Evolutionary conservation across 2,797 vertebrate genomes (phyloP).

Genomic region (Heliangelus exortis): DNA sequence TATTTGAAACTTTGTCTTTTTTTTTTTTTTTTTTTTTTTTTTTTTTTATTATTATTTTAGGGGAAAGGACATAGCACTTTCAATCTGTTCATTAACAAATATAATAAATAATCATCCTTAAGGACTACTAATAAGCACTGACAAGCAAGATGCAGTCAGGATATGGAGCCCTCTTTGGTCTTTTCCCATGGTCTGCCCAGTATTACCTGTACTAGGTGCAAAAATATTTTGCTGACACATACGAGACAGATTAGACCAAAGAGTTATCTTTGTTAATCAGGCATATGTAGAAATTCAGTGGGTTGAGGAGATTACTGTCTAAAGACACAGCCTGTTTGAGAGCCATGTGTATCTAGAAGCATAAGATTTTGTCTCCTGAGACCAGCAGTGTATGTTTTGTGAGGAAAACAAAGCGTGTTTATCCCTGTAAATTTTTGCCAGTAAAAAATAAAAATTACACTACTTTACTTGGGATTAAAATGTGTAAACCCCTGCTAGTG

Average conservation of each 20-base stretch:
- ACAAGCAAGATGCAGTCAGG: not conserved
- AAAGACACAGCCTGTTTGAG: not conserved
- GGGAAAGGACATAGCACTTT: not conserved
- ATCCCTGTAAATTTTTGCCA: not conserved
- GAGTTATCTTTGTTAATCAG: slow-evolving; percentile 11
- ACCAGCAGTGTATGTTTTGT: not conserved
- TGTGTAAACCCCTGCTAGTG: not conserved
- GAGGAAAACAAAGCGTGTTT: not conserved
- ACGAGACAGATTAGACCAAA: not conserved
- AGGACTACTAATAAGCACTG: not conserved
- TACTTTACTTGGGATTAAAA: not conserved
- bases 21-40: slow-evolving; percentile 3
- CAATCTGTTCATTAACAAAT: not conserved
- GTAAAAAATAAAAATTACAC: not conserved
- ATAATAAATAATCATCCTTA: not conserved
- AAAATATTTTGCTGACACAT: slow-evolving; percentile 28
- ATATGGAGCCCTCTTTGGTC: not conserved
- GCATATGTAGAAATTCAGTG: not conserved
- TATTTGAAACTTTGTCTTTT: not conserved
- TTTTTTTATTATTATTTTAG: not conserved
- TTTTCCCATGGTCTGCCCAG: not conserved
- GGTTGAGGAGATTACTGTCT: not conserved
- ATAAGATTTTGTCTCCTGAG: not conserved
- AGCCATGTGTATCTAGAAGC: not conserved
- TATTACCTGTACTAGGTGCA: not conserved